A percentile compares a stretch with the other conserved stretches of the same genome.
Conservation (phyloP, 1,140 invertebrate species). For the Brachionus plicatilis region DNA sequence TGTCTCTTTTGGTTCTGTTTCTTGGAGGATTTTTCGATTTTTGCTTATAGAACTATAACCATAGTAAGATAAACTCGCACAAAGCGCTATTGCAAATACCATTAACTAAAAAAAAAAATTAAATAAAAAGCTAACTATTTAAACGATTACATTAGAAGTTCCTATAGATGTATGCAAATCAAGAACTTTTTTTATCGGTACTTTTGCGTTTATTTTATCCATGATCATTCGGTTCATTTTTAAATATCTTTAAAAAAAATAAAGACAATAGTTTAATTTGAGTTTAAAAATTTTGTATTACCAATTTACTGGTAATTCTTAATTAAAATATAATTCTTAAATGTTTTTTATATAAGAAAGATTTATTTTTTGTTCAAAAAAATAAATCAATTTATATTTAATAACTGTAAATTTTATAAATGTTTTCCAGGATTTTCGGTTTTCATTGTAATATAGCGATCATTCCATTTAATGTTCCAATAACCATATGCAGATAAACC, state of each 20-base stretch:
- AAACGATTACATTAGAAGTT: background rate
- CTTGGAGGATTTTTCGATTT: background rate
- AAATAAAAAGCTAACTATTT: background rate
- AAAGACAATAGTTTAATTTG: background rate
- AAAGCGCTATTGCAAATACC: background rate
- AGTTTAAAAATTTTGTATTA: background rate
- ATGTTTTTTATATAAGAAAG: too few species aligned
- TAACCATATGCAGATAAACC: background rate
- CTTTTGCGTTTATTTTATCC: background rate
- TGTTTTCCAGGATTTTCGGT: background rate
- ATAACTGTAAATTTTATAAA: background rate
- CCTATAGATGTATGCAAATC: slow-evolving; percentile 11
- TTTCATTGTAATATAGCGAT: slow-evolving; percentile 11
- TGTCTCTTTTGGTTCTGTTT: background rate
- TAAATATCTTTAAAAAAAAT: background rate
- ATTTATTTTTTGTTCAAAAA: too few species aligned
- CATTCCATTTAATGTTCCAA: background rate
- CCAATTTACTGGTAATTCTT: too few species aligned
- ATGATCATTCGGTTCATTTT: background rate
- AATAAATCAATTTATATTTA: background rate
- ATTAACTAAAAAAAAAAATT: background rate
- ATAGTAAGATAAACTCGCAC: background rate
- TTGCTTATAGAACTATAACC: background rate
- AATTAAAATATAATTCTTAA: too few species aligned
- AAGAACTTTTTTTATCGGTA: background rate